A percentile compares a stretch with the other conserved stretches of the same genome.
These are phyloP conservation scores for Pteria penguin DNA, from an alignment of 2,888 invertebrate species.

Conservation along the genomic window DNA sequence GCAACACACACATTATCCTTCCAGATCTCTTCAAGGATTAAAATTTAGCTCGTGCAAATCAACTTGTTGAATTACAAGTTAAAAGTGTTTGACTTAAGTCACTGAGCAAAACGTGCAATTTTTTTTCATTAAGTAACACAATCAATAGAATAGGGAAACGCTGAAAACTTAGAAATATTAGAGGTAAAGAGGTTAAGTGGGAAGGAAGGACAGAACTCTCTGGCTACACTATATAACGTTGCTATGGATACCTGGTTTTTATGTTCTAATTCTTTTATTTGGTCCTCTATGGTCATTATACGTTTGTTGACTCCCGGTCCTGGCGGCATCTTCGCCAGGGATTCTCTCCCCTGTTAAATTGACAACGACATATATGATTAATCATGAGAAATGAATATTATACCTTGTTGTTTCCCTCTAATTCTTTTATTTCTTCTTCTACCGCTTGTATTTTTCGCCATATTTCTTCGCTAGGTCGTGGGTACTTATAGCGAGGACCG, in stretches of 20 bases:
- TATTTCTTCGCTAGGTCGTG: conserved; percentile 11
- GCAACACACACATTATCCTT: no score
- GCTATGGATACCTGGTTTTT: conserved; percentile 32
- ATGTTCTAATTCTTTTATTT: conserved; percentile 35
- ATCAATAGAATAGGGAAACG: no score
- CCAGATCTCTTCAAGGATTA: no score
- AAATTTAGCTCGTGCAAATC: no score
- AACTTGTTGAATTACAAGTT: no score
- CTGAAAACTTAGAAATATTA: no score
- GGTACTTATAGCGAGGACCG: not conserved
- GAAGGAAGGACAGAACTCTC: not conserved
- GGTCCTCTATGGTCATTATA: conserved; percentile 25
- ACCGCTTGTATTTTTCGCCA: conserved; percentile 24
- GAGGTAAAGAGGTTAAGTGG: not conserved
- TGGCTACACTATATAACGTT: not conserved
- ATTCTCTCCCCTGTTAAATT: not conserved
- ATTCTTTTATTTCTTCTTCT: conserved; percentile 33
- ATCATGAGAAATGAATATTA: not conserved
- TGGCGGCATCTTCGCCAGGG: not conserved
- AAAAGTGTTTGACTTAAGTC: no score
- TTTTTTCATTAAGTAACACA: no score
- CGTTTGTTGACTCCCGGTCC: not conserved
- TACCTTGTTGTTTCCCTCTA: conserved; percentile 34
- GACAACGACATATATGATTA: not conserved
- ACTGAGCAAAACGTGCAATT: no score